Evolutionary conservation across 2,797 vertebrate genomes (phyloP), one percentile per base, ranked within the genome.

Genomic region (Melanotaenia pygmaea): DNA sequence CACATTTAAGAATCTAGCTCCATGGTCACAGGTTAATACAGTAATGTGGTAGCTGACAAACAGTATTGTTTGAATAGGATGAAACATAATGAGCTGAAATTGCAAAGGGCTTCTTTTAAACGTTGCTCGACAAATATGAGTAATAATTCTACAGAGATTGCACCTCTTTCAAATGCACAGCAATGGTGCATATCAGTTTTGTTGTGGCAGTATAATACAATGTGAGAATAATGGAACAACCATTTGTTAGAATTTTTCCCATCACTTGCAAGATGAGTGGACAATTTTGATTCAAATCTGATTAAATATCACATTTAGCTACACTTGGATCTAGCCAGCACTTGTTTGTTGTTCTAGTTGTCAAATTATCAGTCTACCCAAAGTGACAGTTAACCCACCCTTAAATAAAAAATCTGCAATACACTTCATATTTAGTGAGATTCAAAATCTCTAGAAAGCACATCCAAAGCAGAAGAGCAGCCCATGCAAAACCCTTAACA

Each of bases 371-470:
- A 82, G 64, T 80, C 78, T 62, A 79, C 87, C 77, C 81, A 77
- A 81, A 86, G 76, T 86, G 88, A 93, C 91, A 94, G 90, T 90
- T 91, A 89, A 89, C 88, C 88, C 83, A 80, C 76, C 74, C 37
- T 74, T 82, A 87, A 86, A 87, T 77, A 58, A 79, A 90, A 72
- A 76, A 85, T 81, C 74, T 75, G 81, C 76, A 87, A 82, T 76
- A 88, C 75, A 76, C 91, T 74, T 90, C 88, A 67, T 74, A 75
- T 86, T 89, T 86, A 88, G 83, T 72, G 79, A 74, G 62, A 74
- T 72, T 90, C 77, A 85, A 73, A 75, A 70, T 43, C 28, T 56
- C 47, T 50, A 40, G 38, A 50, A 50, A 50, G 47, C 47, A 50
- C 18, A 50, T 40, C 14, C 14, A 40, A 40, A 38, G 37, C 35